Evolutionary conservation across 2,888 invertebrate genomes (phyloP).

Genomic region (Camponotus fellah): DNA sequence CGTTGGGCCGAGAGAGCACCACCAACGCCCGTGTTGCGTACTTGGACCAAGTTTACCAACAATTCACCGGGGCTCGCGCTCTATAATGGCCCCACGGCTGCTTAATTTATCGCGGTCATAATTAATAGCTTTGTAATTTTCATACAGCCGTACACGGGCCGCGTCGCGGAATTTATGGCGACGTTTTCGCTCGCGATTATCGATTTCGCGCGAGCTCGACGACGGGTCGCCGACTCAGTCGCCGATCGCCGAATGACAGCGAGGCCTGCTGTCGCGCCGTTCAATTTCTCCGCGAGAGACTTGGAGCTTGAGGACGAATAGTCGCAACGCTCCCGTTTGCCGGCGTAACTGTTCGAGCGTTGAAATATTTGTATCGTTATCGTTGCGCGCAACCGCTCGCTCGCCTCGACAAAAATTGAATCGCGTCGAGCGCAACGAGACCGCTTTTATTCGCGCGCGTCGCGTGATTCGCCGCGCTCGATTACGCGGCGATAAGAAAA

Average conservation of each 20-base stretch:
- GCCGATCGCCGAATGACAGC: slow-evolving; percentile 32
- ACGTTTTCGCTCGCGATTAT: slow-evolving; percentile 81
- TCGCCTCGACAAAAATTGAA: slow-evolving; percentile 22
- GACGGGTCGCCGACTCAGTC: slow-evolving; percentile 32
- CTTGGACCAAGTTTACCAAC: slow-evolving; percentile 86
- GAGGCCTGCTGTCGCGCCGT: slow-evolving; percentile 14
- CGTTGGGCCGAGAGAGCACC: slow-evolving; percentile 82
- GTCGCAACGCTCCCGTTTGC: slow-evolving; percentile 21
- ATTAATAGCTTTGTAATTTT: slow-evolving; percentile 86
- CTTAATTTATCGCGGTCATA: slow-evolving; percentile 86
- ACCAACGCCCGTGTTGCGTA: slow-evolving; percentile 83
- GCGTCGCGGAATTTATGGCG: slow-evolving; percentile 80
- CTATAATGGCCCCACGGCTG: slow-evolving; percentile 85
- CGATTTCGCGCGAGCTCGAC: slow-evolving; percentile 72
- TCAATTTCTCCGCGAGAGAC: slow-evolving; percentile 33
- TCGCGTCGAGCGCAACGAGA: slow-evolving; percentile 10
- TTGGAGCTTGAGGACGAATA: slow-evolving; percentile 2
- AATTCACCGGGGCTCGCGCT: slow-evolving; percentile 85
- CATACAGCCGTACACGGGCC: slow-evolving; percentile 82
- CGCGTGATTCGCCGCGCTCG: not conserved
- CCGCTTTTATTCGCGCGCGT: slow-evolving; percentile 3
- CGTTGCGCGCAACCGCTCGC: slow-evolving; percentile 18
- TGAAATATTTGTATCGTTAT: slow-evolving; percentile 49
- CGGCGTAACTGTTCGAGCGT: slow-evolving; percentile 11
- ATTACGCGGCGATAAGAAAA: slow-evolving; percentile 20